phyloP scores from a whole-genome alignment of 2,888 invertebrate genomes.

The Hemaris fuciformis region DNA sequence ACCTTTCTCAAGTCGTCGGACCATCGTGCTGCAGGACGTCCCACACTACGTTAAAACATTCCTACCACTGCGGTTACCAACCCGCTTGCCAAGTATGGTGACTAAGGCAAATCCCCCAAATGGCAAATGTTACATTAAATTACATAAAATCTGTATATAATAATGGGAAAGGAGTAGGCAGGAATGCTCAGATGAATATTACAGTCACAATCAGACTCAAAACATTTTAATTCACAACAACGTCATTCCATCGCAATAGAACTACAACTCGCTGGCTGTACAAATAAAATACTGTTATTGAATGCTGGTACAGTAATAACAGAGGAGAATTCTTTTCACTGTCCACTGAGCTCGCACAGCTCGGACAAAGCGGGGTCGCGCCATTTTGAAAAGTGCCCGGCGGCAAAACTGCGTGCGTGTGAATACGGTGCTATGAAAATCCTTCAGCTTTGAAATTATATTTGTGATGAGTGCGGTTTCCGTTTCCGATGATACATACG shows the following conservation, averaged over 20 bases:
- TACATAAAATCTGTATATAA: too few species aligned
- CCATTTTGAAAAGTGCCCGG: neutral
- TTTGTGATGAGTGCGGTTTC: slow-evolving; percentile 19
- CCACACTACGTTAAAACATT: too few species aligned
- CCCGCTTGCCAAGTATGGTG: too few species aligned
- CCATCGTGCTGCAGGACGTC: too few species aligned
- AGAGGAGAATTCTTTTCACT: neutral
- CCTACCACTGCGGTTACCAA: too few species aligned
- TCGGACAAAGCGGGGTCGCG: neutral
- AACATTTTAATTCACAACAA: neutral
- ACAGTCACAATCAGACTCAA: neutral
- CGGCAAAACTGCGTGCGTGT: neutral
- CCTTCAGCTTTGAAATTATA: slow-evolving; percentile 23
- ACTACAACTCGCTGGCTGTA: neutral
- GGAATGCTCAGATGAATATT: too few species aligned
- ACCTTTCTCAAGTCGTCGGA: too few species aligned
- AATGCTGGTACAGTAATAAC: neutral
- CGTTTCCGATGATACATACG: slow-evolving; percentile 15
- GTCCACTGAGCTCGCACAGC: neutral
- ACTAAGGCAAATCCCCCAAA: too few species aligned
- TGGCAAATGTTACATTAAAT: too few species aligned
- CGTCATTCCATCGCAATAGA: neutral
- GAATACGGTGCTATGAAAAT: slow-evolving; percentile 14
- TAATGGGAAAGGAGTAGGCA: too few species aligned
- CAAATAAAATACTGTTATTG: neutral